A percentile compares a stretch with the other conserved stretches of the same genome.
Evolutionary conservation across 2,113 vertebrate species (phyloP).

Genomic region (Nycticryphes semicollaris): DNA sequence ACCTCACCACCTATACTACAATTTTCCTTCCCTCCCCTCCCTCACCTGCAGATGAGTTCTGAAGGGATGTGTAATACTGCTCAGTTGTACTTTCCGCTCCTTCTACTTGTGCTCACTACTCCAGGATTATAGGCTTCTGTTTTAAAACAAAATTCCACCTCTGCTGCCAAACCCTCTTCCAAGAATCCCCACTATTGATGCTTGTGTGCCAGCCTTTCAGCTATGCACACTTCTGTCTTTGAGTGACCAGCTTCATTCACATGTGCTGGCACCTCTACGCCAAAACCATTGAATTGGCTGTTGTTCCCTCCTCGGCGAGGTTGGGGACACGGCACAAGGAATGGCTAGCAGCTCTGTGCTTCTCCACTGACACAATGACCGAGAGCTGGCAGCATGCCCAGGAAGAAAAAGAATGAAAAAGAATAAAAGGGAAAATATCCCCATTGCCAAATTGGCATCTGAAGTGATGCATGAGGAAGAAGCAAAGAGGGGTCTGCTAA

Average conservation of each 20-base stretch:
- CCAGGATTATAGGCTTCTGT: background rate
- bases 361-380: background rate
- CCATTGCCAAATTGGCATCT: background rate
- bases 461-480: background rate
- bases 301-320: background rate
- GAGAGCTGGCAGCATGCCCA: background rate
- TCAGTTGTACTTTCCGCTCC: background rate
- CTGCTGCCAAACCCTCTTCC: background rate
- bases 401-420: background rate
- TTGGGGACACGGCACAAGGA: background rate
- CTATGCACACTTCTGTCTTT: background rate
- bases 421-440: background rate
- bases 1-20: background rate
- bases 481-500: background rate
- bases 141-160: background rate
- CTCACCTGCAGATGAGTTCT: background rate
- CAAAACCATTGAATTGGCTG: background rate
- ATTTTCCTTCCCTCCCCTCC: background rate
- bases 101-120: background rate
- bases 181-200: background rate
- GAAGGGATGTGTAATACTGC: background rate
- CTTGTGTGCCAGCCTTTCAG: background rate
- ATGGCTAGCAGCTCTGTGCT: background rate
- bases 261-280: background rate
- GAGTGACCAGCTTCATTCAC: background rate